Conservation (phyloP, 2,888 invertebrate species). For the Heliothis peltigera region DNA sequence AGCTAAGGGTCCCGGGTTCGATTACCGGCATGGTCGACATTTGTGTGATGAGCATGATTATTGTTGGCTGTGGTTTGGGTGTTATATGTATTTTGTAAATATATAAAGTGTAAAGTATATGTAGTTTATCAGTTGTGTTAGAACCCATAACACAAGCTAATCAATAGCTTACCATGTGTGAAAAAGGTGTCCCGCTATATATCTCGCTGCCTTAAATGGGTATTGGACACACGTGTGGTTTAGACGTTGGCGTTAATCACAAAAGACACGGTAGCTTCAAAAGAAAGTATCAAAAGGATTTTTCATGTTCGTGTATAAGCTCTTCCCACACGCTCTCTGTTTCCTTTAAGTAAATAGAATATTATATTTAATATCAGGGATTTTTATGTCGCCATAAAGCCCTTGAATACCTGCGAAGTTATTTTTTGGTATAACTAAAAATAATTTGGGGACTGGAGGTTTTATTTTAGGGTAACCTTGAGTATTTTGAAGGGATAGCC, state of each 20-base stretch:
- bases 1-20: too few relatives aligned
- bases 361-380: conserved; percentile 24
- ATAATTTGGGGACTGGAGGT: conserved; percentile 2
- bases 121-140: too few relatives aligned
- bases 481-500: neutral
- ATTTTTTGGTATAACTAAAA: conserved; percentile 3
- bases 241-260: neutral
- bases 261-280: neutral
- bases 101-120: too few relatives aligned
- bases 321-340: conserved; percentile 17
- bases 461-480: conserved; percentile 14
- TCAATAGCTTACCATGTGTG: too few relatives aligned
- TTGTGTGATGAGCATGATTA: too few relatives aligned
- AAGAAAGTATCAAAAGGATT: conserved; percentile 9
- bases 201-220: too few relatives aligned
- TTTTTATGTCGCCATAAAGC: conserved; percentile 28
- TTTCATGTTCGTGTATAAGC: conserved; percentile 19
- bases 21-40: too few relatives aligned
- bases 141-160: too few relatives aligned
- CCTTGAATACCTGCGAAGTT: conserved; percentile 13
- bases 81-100: too few relatives aligned
- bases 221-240: neutral
- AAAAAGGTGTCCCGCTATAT: too few relatives aligned
- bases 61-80: too few relatives aligned
- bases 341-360: conserved; percentile 22